Evolutionary conservation across 2,888 invertebrate species (phyloP).

Genomic region (Hedya salicella): DNA sequence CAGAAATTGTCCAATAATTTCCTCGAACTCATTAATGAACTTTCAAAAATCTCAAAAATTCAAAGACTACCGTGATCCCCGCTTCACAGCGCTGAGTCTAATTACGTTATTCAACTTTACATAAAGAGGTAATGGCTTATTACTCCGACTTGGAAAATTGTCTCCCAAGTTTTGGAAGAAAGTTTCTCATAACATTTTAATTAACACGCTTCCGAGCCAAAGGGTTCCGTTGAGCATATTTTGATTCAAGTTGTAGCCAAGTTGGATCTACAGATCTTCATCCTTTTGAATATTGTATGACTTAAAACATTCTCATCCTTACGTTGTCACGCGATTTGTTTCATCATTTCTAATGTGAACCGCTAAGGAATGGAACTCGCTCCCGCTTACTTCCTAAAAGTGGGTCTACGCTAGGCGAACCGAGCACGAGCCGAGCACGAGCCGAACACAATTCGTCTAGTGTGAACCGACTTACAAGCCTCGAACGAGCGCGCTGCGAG

Average conservation of each 20-base stretch:
- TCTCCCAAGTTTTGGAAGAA: constrained; percentile 1
- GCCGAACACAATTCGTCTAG: too few species aligned
- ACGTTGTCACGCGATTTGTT: too few species aligned
- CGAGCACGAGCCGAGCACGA: too few species aligned
- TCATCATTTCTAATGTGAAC: too few species aligned
- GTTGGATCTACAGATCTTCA: background rate
- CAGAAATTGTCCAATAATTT: too few species aligned
- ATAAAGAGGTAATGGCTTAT: constrained; percentile 13
- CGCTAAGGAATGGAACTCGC: too few species aligned
- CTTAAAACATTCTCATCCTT: too few species aligned
- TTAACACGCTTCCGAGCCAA: constrained; percentile 9
- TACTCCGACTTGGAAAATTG: background rate
- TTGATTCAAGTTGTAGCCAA: background rate
- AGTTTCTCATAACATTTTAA: constrained; percentile 14
- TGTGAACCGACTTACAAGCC: too few species aligned
- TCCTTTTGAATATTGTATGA: background rate
- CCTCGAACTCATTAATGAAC: background rate
- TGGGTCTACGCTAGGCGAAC: too few species aligned
- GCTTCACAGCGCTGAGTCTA: background rate
- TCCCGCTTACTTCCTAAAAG: too few species aligned
- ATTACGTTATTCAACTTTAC: constrained; percentile 12
- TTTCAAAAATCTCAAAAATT: background rate
- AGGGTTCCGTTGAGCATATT: constrained; percentile 10
- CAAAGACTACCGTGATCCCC: background rate
- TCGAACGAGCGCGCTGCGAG: too few species aligned